These are phyloP conservation scores for Phasianus colchicus DNA, from an alignment of 2,113 vertebrate species.

Conservation along the genomic window DNA sequence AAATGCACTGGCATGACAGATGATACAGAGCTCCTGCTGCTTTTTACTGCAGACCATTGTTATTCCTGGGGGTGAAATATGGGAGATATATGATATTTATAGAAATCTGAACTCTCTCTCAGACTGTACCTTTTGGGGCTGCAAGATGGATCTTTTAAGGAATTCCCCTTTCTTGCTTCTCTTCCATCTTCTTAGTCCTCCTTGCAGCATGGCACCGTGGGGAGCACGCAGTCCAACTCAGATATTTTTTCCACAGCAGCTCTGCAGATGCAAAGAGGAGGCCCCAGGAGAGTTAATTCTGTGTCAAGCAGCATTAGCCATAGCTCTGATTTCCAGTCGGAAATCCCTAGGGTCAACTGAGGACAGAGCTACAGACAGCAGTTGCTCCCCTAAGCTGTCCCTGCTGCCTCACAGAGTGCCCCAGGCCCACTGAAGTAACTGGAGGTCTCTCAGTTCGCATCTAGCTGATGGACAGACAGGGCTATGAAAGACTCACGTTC, in stretches of 20 bases:
- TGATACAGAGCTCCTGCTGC: neutral
- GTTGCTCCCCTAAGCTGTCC: neutral
- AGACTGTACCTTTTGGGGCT: neutral
- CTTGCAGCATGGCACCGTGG: neutral
- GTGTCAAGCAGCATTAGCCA: slow-evolving; percentile 65
- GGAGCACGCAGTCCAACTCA: neutral
- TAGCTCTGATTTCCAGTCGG: slow-evolving; percentile 53
- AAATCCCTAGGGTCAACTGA: slow-evolving; percentile 66
- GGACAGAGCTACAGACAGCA: slow-evolving; percentile 40
- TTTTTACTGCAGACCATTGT: neutral
- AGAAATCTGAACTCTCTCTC: neutral
- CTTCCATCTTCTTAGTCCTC: neutral
- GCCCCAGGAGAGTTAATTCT: slow-evolving; percentile 65
- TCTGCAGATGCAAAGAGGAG: slow-evolving; percentile 29
- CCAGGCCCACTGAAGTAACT: slow-evolving; percentile 18
- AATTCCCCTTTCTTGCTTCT: neutral
- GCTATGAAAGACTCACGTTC: neutral
- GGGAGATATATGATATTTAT: slow-evolving; percentile 36
- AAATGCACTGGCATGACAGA: neutral
- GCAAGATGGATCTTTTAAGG: slow-evolving; percentile 2
- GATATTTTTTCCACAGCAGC: neutral
- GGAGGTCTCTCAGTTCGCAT: neutral
- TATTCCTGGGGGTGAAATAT: neutral
- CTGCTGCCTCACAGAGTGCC: neutral
- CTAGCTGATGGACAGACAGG: neutral